A percentile compares a stretch with the other conserved stretches of the same genome.
phyloP scores from a whole-genome alignment of 2,888 invertebrate species.

The Leucophenga maculata region DNA sequence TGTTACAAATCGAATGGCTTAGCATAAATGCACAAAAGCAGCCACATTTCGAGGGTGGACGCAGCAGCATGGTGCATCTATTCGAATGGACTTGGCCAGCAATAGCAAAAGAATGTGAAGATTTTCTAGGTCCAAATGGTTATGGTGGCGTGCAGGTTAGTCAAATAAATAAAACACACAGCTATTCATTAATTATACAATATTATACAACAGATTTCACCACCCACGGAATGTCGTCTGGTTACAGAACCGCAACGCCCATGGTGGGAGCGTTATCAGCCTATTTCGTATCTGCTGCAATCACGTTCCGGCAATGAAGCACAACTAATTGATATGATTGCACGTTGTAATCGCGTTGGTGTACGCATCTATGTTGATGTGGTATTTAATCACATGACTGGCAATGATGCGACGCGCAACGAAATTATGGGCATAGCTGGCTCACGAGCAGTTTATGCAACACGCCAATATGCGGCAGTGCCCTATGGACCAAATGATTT shows the following conservation, averaged over 20 bases:
- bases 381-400: conserved; percentile 23
- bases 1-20: background rate
- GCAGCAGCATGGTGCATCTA: conserved; percentile 80
- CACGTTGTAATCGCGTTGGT: conserved; percentile 17
- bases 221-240: conserved; percentile 15
- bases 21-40: conserved; percentile 31
- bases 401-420: background rate
- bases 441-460: background rate
- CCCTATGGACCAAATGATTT: conserved; percentile 79
- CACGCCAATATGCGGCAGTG: conserved; percentile 3
- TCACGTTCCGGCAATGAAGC: conserved; percentile 25
- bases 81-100: conserved; percentile 88
- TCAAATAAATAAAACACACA: background rate
- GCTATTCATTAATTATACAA: background rate
- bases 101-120: conserved; percentile 84
- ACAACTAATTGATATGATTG: conserved; percentile 14
- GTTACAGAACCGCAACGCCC: background rate
- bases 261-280: conserved; percentile 29
- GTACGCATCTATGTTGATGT: conserved; percentile 25
- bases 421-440: conserved; percentile 12
- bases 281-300: conserved; percentile 19
- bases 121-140: conserved; percentile 80
- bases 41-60: conserved; percentile 68
- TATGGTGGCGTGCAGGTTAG: conserved; percentile 81
- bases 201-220: conserved; percentile 15